Evolutionary conservation across 2,888 invertebrate genomes (phyloP), one percentile per base, ranked within the genome.

Genomic region (Linnaemya vulpina): DNA sequence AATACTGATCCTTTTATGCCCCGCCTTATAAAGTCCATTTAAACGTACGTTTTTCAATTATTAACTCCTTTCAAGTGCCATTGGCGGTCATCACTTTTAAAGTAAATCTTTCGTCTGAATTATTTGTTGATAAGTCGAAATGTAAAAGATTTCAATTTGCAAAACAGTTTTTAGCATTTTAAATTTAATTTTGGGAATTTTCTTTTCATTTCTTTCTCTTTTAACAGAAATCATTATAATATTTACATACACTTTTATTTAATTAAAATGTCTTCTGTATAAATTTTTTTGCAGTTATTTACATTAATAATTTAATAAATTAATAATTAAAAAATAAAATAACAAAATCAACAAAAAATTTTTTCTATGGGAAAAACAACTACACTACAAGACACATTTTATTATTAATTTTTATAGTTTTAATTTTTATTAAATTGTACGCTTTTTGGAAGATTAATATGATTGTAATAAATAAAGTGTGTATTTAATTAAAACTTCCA

Each of bases 241-340:
- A 76, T 67, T 58, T 46, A 35, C 3, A 46, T 75, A 17, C 63
- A 75, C 22, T 71, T 71, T 58, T 71, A 85, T 74, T 74, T 68
- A 70, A 78, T 77, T 67, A 51, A 46, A 43, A 68, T 43, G 58
- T 79, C 38, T 51, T 74, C 76, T 77, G 75, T 85, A 78, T 78
- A 82, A 60, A 67, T 71, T 70, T 79, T 46, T 82, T 81, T 74
- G 70, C 85, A 85, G 82, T 82, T 85, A 78, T 78, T 82, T 85
- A 85, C 81, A 85, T 81, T 81, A 77, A 84, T 84, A 84, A 84
- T 84, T 71, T 81, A 81, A 81, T 83, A 82, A 79, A 74, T 77
- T 53, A 65, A 79, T 67, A 53, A 49, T 63, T 20, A 38, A 38
- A 25, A 58, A 30, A 3, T 3, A 30, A 30, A 30, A 30, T 30